These are phyloP conservation scores for Xestia xanthographa DNA, from an alignment of 2,888 invertebrate genomes.

Conservation along the genomic window DNA sequence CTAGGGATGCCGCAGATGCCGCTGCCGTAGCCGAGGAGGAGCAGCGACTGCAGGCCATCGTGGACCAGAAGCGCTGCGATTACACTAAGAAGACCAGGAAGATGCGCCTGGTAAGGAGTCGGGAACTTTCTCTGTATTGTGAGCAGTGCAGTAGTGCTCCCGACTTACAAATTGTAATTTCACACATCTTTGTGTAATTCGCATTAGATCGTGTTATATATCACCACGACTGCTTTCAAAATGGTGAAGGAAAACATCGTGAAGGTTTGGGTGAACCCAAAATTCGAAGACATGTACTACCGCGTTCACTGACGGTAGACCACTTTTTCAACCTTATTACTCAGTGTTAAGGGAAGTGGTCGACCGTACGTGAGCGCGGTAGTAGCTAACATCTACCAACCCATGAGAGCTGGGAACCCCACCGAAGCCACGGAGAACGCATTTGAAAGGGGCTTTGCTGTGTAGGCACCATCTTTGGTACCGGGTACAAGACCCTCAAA, in stretches of 20 bases:
- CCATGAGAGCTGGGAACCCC: not conserved
- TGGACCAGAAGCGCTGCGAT: slow-evolving; percentile 77
- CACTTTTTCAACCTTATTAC: too few relatives aligned
- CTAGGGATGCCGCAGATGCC: slow-evolving; percentile 63
- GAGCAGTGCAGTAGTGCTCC: too few relatives aligned
- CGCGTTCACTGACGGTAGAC: too few relatives aligned
- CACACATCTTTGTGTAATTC: too few relatives aligned
- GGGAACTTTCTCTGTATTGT: not conserved
- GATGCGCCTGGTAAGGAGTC: slow-evolving; percentile 71
- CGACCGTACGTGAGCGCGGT: too few relatives aligned
- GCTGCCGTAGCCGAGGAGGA: slow-evolving; percentile 67
- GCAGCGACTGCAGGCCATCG: slow-evolving; percentile 65
- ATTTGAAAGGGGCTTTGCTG: not conserved
- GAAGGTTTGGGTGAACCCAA: not conserved
- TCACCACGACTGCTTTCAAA: not conserved
- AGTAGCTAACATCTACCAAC: not conserved
- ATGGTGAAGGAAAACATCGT: not conserved
- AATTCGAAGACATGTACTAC: too few relatives aligned
- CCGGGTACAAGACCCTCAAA: not conserved
- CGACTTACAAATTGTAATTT: too few relatives aligned
- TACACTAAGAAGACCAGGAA: slow-evolving; percentile 75
- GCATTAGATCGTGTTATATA: too few relatives aligned
- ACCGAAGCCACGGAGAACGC: not conserved
- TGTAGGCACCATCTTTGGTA: not conserved
- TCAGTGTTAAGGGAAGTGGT: too few relatives aligned